Conservation (phyloP, 2,113 vertebrate genomes). For the Prionailurus bengalensis region DNA sequence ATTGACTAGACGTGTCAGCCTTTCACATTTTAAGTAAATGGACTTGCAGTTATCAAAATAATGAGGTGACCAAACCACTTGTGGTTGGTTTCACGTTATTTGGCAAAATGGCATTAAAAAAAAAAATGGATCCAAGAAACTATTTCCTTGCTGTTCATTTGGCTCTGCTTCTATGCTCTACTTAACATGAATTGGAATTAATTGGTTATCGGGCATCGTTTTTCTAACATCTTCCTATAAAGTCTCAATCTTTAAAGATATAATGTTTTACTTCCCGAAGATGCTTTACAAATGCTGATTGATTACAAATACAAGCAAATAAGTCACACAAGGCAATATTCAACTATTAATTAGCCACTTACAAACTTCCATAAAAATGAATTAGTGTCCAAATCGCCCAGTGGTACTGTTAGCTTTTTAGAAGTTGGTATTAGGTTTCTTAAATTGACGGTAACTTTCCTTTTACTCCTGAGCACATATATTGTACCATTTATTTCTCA, state of each 20-base stretch:
- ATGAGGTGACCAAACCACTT: conserved; percentile 5
- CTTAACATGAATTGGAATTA: conserved; percentile 7
- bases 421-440: not conserved
- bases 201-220: not conserved
- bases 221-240: not conserved
- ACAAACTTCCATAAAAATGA: not conserved
- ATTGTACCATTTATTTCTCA: not conserved
- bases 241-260: conserved; percentile 13
- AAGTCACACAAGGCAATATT: not conserved
- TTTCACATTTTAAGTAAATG: conserved; percentile 62
- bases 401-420: not conserved
- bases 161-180: not conserved
- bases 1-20: conserved; percentile 59
- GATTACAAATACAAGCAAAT: not conserved
- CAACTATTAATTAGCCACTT: conserved; percentile 34
- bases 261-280: not conserved
- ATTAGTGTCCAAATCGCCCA: not conserved
- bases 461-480: not conserved
- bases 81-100: not conserved
- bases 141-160: conserved; percentile 54
- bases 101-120: not conserved
- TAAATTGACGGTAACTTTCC: not conserved
- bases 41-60: conserved; percentile 39
- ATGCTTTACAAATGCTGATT: not conserved
- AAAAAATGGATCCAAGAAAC: not conserved